phyloP scores from a whole-genome alignment of 2,888 invertebrate genomes.

The Orthosia gothica region DNA sequence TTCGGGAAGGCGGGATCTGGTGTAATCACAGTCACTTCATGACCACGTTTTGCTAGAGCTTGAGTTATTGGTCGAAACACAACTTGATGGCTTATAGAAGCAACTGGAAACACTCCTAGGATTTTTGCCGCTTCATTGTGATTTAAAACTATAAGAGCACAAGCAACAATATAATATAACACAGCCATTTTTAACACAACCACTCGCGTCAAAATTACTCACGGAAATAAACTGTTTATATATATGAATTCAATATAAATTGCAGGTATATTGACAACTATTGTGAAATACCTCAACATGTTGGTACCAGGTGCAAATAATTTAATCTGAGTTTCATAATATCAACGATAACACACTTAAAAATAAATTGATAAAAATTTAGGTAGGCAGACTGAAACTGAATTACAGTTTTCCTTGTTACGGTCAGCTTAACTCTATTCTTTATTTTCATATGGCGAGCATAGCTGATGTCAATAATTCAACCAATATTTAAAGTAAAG shows the following conservation, averaged over 20 bases:
- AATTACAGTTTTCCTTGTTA: background rate
- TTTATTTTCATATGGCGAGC: too few relatives aligned
- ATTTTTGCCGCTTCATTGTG: constrained; percentile 33
- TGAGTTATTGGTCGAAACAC: constrained; percentile 38
- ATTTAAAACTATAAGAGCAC: background rate
- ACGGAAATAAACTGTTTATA: background rate
- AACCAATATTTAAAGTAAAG: too few relatives aligned
- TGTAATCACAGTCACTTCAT: constrained; percentile 45
- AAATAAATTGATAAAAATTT: background rate
- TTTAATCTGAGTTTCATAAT: constrained; percentile 14
- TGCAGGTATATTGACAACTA: constrained; percentile 20
- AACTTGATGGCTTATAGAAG: constrained; percentile 47
- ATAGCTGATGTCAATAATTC: too few relatives aligned
- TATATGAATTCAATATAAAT: background rate
- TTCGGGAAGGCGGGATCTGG: constrained; percentile 64
- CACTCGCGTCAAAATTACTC: background rate
- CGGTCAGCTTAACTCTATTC: too few relatives aligned
- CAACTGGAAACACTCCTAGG: constrained; percentile 35
- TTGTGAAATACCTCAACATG: constrained; percentile 17
- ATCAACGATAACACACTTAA: background rate
- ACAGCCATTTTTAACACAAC: constrained; percentile 7
- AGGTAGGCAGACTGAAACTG: background rate
- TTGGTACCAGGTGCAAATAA: background rate
- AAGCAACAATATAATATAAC: constrained; percentile 1
- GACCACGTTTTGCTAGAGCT: constrained; percentile 27